Percentiles rank a stretch among this genome's conserved stretches.
phyloP scores from a whole-genome alignment of 2,113 vertebrate species.

The Cynoglossus semilaevis region DNA sequence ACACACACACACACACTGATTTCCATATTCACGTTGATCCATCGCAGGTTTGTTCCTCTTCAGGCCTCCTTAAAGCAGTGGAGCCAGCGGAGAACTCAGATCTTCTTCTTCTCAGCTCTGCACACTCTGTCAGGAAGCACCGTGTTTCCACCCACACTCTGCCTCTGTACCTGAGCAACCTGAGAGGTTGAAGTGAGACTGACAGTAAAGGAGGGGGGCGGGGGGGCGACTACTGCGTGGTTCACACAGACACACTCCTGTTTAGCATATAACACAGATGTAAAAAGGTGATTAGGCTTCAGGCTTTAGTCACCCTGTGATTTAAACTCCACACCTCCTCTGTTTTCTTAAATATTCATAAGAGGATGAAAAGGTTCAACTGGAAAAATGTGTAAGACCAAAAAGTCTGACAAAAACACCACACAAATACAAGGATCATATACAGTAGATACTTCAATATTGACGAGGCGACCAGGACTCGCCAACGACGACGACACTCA shows the following conservation, averaged over 20 bases:
- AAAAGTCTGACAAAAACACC: too few species aligned
- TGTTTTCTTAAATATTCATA: too few species aligned
- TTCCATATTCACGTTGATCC: slow-evolving; percentile 14
- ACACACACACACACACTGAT: too few species aligned
- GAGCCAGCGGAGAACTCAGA: slow-evolving; percentile 17
- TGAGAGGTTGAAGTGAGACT: slow-evolving; percentile 22
- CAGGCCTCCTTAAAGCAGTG: not conserved
- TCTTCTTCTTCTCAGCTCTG: slow-evolving; percentile 18
- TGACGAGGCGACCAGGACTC: too few species aligned
- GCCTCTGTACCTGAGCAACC: slow-evolving; percentile 24
- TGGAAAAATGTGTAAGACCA: too few species aligned
- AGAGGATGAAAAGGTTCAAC: too few species aligned
- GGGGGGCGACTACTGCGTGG: not conserved
- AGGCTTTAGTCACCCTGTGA: too few species aligned
- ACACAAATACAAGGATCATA: too few species aligned
- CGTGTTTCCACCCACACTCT: slow-evolving; percentile 23
- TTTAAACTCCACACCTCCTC: too few species aligned
- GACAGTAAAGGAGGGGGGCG: not conserved
- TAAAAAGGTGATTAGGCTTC: too few species aligned
- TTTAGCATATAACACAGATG: slow-evolving; percentile 2
- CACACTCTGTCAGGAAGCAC: slow-evolving; percentile 15
- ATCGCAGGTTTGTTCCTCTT: not conserved
- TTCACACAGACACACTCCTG: not conserved
- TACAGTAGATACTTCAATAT: too few species aligned
- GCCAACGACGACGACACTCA: too few species aligned